phyloP scores from a whole-genome alignment of 2,888 invertebrate species.

The Apocheima hispidaria region DNA sequence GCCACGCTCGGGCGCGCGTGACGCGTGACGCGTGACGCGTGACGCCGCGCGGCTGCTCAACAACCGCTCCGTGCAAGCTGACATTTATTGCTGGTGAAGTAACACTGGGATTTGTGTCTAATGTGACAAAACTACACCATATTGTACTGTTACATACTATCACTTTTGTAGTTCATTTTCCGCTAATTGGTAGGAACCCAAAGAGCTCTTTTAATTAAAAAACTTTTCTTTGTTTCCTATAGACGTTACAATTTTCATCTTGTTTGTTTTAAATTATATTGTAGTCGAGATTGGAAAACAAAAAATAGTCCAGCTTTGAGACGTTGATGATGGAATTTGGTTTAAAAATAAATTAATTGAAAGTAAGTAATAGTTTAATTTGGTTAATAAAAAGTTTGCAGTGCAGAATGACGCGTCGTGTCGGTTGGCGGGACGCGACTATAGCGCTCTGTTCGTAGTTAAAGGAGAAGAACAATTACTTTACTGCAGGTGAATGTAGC shows the following conservation, averaged over 20 bases:
- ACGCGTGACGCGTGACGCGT: not conserved
- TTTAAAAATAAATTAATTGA: no score
- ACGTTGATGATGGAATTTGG: no score
- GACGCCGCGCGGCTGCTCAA: not conserved
- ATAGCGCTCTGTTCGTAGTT: not conserved
- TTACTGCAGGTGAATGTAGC: not conserved
- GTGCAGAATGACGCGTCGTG: not conserved
- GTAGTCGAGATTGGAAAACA: no score
- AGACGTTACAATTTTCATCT: no score
- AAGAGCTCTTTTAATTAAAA: no score
- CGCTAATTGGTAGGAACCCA: no score
- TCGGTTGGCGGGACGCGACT: not conserved
- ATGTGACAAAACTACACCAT: not conserved
- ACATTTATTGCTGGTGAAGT: not conserved
- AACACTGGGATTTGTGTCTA: not conserved
- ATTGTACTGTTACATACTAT: no score
- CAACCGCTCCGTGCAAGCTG: not conserved
- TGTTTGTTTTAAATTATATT: no score
- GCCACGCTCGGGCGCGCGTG: conserved; percentile 3
- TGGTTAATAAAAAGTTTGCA: no score
- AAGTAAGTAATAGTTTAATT: not conserved
- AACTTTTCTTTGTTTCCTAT: no score
- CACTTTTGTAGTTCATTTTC: no score
- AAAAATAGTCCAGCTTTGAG: no score
- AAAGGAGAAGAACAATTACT: not conserved